Conservation (phyloP, 2,113 vertebrate species). For the Saguinus midas region DNA sequence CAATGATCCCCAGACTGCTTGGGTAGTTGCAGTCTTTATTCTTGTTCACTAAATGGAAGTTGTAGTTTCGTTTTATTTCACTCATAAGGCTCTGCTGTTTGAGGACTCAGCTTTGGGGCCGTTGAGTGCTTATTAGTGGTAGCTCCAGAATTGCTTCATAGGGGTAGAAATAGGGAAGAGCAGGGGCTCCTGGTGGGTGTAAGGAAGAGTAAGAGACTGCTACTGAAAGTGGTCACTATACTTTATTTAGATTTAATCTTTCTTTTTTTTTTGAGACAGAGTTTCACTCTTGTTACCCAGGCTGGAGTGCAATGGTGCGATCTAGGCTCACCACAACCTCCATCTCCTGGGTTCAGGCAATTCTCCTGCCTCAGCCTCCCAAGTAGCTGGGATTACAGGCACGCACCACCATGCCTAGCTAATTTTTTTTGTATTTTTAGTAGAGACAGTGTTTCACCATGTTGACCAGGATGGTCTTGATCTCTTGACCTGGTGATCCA, state of each 20-base stretch:
- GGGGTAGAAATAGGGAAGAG: not conserved
- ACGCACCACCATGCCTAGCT: no score
- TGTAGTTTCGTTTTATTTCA: not conserved
- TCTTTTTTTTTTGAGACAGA: not conserved
- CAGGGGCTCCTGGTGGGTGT: fast-evolving
- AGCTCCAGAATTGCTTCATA: not conserved
- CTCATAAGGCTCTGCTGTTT: not conserved
- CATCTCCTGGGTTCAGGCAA: no score
- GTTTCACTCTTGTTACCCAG: no score
- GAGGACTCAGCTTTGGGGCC: fast-evolving
- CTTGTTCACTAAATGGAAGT: not conserved
- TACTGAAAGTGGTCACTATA: not conserved
- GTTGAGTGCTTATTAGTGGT: not conserved
- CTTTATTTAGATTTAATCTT: not conserved
- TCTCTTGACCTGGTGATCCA: no score
- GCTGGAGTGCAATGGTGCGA: no score
- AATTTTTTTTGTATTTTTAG: no score
- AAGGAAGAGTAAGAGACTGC: no score
- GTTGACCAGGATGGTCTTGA: no score
- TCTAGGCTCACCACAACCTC: no score
- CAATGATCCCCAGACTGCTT: fast-evolving
- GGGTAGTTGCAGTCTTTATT: not conserved
- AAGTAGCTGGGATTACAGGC: no score
- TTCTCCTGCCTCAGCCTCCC: no score
- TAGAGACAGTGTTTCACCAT: no score